These are phyloP conservation scores for Masnerella sp. DNA, from an alignment of 2,888 invertebrate species.

Conservation along the genomic window DNA sequence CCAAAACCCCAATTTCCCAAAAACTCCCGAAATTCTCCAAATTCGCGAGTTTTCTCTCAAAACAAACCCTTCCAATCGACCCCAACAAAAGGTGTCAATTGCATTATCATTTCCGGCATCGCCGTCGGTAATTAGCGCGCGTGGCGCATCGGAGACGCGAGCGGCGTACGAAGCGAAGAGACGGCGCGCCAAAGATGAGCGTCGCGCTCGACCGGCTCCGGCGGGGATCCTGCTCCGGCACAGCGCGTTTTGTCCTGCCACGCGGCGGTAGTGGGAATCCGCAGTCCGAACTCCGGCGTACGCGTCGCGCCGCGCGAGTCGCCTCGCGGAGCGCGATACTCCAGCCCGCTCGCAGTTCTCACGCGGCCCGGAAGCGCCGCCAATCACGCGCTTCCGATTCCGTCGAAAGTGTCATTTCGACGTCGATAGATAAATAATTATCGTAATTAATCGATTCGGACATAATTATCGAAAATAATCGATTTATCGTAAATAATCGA, in stretches of 20 bases:
- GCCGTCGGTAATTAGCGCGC: not conserved
- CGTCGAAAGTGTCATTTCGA: no score
- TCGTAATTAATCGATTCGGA: no score
- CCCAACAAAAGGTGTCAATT: not conserved
- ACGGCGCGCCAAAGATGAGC: conserved; percentile 13
- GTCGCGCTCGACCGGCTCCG: conserved; percentile 18
- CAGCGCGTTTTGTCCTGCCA: conserved; percentile 41
- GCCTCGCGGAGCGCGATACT: conserved; percentile 42
- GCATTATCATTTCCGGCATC: not conserved
- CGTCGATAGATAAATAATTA: no score
- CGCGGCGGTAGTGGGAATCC: conserved; percentile 48
- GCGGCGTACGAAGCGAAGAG: conserved; percentile 8
- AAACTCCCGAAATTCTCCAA: no score
- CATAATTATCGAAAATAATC: no score
- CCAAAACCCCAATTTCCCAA: no score
- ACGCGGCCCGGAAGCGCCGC: conserved; percentile 43
- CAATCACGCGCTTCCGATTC: conserved; percentile 21
- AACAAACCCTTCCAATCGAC: no score
- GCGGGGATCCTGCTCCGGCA: conserved; percentile 34
- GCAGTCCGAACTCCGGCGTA: conserved; percentile 52
- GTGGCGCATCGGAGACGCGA: conserved; percentile 4
- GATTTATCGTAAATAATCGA: no score
- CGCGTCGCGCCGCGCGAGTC: conserved; percentile 48
- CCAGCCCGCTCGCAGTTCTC: conserved; percentile 46
- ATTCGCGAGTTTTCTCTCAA: no score